Evolutionary conservation across 2,113 vertebrate species (phyloP), one percentile per base, ranked within the genome.

Genomic region (Nestor notabilis): DNA sequence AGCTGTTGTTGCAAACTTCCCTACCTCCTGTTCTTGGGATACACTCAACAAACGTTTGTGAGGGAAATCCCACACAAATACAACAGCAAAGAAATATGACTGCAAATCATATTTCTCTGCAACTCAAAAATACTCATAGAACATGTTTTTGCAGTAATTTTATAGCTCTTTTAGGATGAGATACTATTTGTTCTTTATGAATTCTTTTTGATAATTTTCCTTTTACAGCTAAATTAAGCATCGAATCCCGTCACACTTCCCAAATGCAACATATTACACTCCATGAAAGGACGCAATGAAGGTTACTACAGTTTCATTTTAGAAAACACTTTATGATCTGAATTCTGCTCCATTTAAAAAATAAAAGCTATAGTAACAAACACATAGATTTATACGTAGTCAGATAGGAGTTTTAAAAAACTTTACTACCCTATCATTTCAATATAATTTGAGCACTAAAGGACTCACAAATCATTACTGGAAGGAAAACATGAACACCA

Each of bases 21-120:
- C 25, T 17, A 27, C 35, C 52, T 64, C 63, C 53, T 43, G 9
- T 6, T 50, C 68, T 46, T 53, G 83, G 74, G 55, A 27, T 7
- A 33, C 4, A 11, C 18, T 60, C 39, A 65, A 75, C 33, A 65
- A 52, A 52, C 21, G 37, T 28, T 70, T 44, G 60, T 18, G 64
- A 81, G 39, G 55, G 81, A 94, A 96, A 88, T 11, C 29, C 55
- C 58, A 63, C 61, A 61, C 28, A 89, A 85, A 56, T 33, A 70
- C 7, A 88, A 33, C 41, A 68, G 21, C 46, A 75, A 58, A 78
- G 64, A 90, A 66, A 43, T 4, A 28, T 7, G 8, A 74, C 13
- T 43, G 79, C 43, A 91, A 79, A 76, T 31, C 39, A 7, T 60
- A 24, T 58, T 58, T 43, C 74, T 52, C 25, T 4, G 3, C 49